Base-by-base conservation (phyloP, 2,797 vertebrate genomes). In the Siniperca undulata region DNA sequence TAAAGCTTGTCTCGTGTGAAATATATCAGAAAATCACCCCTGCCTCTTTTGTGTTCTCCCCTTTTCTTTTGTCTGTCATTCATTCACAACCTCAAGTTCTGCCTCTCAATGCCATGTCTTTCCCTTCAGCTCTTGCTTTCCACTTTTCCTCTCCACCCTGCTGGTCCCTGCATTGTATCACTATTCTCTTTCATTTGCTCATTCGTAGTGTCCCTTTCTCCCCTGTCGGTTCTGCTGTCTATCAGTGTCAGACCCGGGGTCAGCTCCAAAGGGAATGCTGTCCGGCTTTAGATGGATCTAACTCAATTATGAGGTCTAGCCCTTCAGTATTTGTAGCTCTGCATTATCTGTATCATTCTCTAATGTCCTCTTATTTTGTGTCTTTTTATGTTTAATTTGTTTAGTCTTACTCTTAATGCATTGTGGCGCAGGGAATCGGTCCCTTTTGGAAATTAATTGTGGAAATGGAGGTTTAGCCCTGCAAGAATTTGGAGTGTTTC, bases 131-230 rank as follows among this genome's bases (percentile, higher is more conserved):
- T 74, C 46, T 58, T 46, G 50, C 78, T 86, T 81, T 91, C 76
- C 78, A 80, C 34, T 90, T 82, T 82, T 53, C 71, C 68, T 69
- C 62, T 74, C 46, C 24, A 30, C 66, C 81, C 59, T 84, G 20
- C 52, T 59, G 34, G 27, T 73, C 70, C 34, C 58, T 74, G 40
- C 70, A 67, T 84, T 82, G 76, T 80, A 50, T 44, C 70, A 20
- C 62, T 30, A 74, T 81, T 87, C 77, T 86, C 44, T 82, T 76
- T 87, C 52, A 86, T 90, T 83, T 78, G 67, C 78, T 86, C 84
- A 79, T 90, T 89, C 48, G 70, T 58, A 80, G 89, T 88, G 81
- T 75, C 74, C 70, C 65, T 62, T 80, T 44, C 46, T 80, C 50
- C 22, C 16, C 53, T 55, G 64, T 81, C 83, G 80, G 24, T 77